Conservation (phyloP, 2,888 invertebrate genomes). For the Macrosoma leucophasiata region DNA sequence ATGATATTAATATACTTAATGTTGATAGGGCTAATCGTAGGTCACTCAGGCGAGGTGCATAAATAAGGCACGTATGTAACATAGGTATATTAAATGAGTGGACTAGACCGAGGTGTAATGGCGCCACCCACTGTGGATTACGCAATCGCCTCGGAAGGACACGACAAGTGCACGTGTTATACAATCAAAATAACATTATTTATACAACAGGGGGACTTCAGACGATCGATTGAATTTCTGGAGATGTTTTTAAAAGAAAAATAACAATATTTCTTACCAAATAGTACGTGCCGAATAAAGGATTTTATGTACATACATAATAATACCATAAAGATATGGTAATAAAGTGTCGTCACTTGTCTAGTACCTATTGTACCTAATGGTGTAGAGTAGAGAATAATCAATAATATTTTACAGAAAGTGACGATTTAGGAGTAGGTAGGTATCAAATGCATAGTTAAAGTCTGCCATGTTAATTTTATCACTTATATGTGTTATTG, state of each 20-base stretch:
- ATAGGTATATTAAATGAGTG: too few species aligned
- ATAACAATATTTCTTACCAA: slow-evolving; percentile 32
- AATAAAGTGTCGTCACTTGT: slow-evolving; percentile 19
- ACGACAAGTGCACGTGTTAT: slow-evolving; percentile 41
- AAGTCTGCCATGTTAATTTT: neutral
- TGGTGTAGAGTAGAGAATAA: too few species aligned
- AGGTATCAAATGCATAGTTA: slow-evolving; percentile 1
- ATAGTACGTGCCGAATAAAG: slow-evolving; percentile 33
- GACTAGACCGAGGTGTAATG: slow-evolving; percentile 14
- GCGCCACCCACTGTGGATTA: slow-evolving; percentile 25
- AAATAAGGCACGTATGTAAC: slow-evolving; percentile 27
- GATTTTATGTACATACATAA: slow-evolving; percentile 40
- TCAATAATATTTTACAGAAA: too few species aligned
- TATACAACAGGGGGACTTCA: slow-evolving; percentile 29
- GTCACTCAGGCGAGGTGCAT: slow-evolving; percentile 26
- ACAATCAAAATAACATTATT: slow-evolving; percentile 31
- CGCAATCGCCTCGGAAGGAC: slow-evolving; percentile 36
- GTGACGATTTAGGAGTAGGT: too few species aligned
- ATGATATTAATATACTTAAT: too few species aligned
- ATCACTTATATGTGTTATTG: neutral
- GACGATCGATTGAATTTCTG: slow-evolving; percentile 32
- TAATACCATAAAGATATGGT: slow-evolving; percentile 31
- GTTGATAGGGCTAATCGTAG: too few species aligned
- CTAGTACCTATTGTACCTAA: too few species aligned
- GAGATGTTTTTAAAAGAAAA: slow-evolving; percentile 32